Evolutionary conservation across 2,797 vertebrate species (phyloP), one percentile per base, ranked within the genome.

Genomic region (Anolis apletophallus): DNA sequence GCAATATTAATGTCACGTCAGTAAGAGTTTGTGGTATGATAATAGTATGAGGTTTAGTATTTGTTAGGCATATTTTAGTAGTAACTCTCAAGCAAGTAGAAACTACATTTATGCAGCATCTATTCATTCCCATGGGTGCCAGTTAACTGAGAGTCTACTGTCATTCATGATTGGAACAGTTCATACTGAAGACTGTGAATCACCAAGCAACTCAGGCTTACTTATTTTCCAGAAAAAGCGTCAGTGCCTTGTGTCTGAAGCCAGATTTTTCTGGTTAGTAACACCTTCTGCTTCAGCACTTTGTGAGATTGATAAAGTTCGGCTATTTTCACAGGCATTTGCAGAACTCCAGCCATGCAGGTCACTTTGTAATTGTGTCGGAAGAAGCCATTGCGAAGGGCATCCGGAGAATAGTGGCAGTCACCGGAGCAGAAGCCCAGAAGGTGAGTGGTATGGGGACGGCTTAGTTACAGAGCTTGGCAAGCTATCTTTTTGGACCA

Each of bases 331-430:
- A 73, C 88, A 99, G 99, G 90, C 99, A 99, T 93, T 95, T 99
- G 92, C 97, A 93, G 95, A 99, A 99, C 95, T 99, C 99, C 0
- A 90, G 95, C 93, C 98, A 99, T 0, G 97, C 97, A 0, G 97
- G 97, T 2, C 97, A 97, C 11, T 99, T 99, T 87, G 98, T 98
- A 94, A 98, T 99, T 36, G 98, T 99, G 91, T 98, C 98, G 0
- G 99, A 99, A 94, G 99, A 99, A 96, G 99, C 99, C 68, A 99
- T 99, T 90, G 98, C 99, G 90, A 99, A 99, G 94, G 99, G 99
- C 89, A 98, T 99, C 95, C 97, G 99, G 80, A 98, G 99, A 91
- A 99, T 99, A 80, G 98, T 99, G 61, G 98, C 98, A 0, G 97
- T 99, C 94, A 99, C 99, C 0, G 98, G 98, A 80, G 84, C 96